phyloP scores from a whole-genome alignment of 2,888 invertebrate genomes.

The Osedax fenrisi region DNA sequence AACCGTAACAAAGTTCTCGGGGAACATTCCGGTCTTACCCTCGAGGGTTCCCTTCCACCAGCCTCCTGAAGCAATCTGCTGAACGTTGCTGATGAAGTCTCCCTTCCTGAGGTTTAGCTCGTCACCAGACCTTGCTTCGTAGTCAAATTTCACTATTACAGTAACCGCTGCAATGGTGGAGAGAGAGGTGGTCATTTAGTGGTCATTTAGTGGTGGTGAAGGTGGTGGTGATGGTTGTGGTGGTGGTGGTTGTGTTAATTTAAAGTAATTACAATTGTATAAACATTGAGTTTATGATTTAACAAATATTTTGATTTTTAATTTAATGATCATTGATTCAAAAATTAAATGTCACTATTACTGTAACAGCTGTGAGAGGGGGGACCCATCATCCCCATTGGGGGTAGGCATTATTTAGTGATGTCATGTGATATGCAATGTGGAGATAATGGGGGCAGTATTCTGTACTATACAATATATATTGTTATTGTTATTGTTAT shows the following conservation, averaged over 20 bases:
- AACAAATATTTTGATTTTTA: too few species aligned
- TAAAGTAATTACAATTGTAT: too few species aligned
- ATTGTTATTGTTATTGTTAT: too few species aligned
- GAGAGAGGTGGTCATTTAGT: background rate
- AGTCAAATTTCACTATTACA: conserved; percentile 66
- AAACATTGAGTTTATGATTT: too few species aligned
- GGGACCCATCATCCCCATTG: too few species aligned
- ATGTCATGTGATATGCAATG: too few species aligned
- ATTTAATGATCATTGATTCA: too few species aligned
- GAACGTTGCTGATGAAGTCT: conserved; percentile 69
- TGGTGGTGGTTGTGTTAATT: background rate
- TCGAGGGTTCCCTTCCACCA: conserved; percentile 81
- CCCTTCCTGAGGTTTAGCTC: conserved; percentile 72
- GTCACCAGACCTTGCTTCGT: conserved; percentile 66
- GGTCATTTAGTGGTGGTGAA: background rate
- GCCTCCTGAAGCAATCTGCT: conserved; percentile 59
- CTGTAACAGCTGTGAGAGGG: too few species aligned
- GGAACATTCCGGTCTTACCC: conserved; percentile 75
- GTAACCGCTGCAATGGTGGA: background rate
- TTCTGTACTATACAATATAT: too few species aligned
- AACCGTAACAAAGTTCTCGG: conserved; percentile 71
- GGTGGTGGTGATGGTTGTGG: background rate
- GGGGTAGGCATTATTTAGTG: too few species aligned
- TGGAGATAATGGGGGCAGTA: too few species aligned
- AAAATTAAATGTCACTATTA: too few species aligned